phyloP scores from a whole-genome alignment of 2,113 vertebrate genomes.

The Pogona vitticeps region DNA sequence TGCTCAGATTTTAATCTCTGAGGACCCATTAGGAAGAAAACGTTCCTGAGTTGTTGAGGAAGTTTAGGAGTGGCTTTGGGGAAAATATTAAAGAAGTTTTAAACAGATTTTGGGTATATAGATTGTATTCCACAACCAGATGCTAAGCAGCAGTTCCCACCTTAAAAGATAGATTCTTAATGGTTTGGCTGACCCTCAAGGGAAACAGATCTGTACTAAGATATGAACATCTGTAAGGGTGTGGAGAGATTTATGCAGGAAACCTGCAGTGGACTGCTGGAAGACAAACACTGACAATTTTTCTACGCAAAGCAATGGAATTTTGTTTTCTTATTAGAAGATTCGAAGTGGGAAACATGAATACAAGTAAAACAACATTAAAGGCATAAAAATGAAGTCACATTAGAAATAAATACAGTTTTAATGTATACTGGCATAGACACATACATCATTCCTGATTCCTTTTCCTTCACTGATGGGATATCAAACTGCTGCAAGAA shows the following conservation, averaged over 20 bases:
- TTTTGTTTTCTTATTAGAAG: constrained; percentile 27
- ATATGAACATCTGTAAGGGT: constrained; percentile 9
- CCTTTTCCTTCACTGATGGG: background rate
- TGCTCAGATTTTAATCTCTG: background rate
- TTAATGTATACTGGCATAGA: background rate
- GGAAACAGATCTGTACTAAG: background rate
- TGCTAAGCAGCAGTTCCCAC: background rate
- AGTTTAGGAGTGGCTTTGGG: background rate
- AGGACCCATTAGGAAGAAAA: background rate
- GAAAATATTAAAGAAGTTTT: constrained; percentile 1
- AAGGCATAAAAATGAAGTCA: background rate
- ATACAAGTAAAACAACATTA: constrained; percentile 14
- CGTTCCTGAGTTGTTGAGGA: background rate
- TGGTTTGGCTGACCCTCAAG: constrained; percentile 1
- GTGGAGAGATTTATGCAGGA: constrained; percentile 30
- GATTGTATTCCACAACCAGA: background rate
- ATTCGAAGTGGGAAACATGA: constrained; percentile 15
- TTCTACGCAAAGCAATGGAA: background rate
- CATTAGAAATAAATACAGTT: background rate
- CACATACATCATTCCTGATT: background rate
- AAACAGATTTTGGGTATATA: constrained; percentile 5
- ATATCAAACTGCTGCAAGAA: background rate
- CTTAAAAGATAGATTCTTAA: constrained; percentile 22
- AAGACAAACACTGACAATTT: background rate
- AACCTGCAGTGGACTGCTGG: constrained; percentile 28